phyloP scores from a whole-genome alignment of 2,888 invertebrate species.

The Volucella inanis region DNA sequence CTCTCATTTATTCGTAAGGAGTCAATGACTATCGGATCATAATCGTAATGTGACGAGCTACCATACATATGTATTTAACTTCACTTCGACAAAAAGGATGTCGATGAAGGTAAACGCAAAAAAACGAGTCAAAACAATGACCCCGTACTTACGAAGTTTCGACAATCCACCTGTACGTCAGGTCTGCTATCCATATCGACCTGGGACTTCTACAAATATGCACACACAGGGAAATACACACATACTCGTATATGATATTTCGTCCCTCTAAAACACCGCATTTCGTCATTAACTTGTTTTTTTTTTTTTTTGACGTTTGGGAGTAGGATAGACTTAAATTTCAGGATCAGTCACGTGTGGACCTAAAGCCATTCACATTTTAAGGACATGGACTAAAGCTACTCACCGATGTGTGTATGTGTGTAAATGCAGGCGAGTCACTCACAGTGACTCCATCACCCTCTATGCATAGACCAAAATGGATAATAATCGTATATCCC shows the following conservation, averaged over 20 bases:
- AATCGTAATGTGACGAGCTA: constrained; percentile 18
- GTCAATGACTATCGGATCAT: constrained; percentile 43
- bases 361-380: constrained; percentile 50
- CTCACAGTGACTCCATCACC: not conserved
- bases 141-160: constrained; percentile 49
- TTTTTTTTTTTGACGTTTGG: constrained; percentile 24
- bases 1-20: constrained; percentile 18
- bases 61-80: not conserved
- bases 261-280: constrained; percentile 36
- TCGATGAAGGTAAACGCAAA: not conserved
- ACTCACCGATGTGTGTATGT: not conserved
- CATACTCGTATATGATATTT: not conserved
- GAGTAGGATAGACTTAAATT: constrained; percentile 55
- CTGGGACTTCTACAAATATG: not conserved
- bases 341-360: constrained; percentile 56
- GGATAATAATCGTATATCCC: constrained; percentile 69
- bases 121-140: constrained; percentile 45
- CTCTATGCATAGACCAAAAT: constrained; percentile 24
- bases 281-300: constrained; percentile 50
- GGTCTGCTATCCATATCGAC: constrained; percentile 14
- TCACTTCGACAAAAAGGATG: not conserved
- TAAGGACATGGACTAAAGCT: constrained; percentile 4
- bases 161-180: constrained; percentile 42
- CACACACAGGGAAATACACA: not conserved
- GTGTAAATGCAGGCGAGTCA: constrained; percentile 13